phyloP scores from a whole-genome alignment of 2,797 vertebrate genomes.

The Diceros bicornis region DNA sequence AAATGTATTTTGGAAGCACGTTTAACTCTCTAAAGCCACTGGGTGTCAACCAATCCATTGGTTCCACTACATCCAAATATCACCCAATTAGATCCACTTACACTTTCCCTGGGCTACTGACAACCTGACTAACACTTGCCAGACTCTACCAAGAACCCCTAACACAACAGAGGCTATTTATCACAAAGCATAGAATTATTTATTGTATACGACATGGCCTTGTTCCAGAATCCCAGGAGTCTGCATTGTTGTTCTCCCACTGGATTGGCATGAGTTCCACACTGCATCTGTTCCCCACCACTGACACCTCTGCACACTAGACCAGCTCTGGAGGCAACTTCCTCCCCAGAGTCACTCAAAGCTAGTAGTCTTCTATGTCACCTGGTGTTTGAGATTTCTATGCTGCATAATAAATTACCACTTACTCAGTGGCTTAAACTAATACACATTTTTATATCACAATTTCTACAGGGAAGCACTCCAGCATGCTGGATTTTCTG shows the following conservation, averaged over 20 bases:
- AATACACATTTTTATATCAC: neutral
- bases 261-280: too few species aligned
- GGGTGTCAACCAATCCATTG: neutral
- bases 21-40: neutral
- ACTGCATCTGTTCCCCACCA: too few species aligned
- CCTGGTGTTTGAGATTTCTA: neutral
- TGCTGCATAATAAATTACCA: neutral
- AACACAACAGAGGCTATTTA: neutral
- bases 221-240: neutral
- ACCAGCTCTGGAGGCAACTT: neutral
- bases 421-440: neutral
- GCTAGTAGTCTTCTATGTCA: neutral
- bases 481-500: too few species aligned
- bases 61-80: neutral
- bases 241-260: rapidly evolving
- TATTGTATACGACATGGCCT: neutral
- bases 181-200: neutral
- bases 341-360: neutral
- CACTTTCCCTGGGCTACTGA: too few species aligned
- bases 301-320: too few species aligned
- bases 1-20: neutral
- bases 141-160: too few species aligned
- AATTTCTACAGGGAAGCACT: neutral
- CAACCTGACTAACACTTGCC: neutral
- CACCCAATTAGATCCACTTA: neutral